Base-by-base conservation (phyloP, 23 tunicate genomes). In the Phallusia fumigata region DNA sequence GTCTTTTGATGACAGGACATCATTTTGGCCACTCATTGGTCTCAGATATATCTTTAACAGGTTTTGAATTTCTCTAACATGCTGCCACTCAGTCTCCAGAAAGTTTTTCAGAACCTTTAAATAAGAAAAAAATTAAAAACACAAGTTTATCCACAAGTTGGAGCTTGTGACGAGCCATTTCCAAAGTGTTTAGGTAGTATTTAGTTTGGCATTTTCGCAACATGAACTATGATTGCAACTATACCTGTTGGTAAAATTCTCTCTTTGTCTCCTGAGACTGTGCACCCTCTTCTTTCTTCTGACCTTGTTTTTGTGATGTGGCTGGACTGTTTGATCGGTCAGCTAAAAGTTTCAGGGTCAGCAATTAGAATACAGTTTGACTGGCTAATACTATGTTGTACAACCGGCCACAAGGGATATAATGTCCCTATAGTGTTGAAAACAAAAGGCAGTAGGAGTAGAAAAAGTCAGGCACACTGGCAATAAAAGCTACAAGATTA, bases 221-320 rank as follows among this genome's bases (percentile, higher is more conserved):
- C n/a, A n/a, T n/a, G n/a, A n/a, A n/a, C n/a, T 13, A 51, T 51
- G 18, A 18, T 51, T 51, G 58, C 58, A 51, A 24, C 69, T 58
- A 16, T 58, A 92, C 97, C 86, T 92, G 91, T 74, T 86, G 89
- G 84, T 87, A 92, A 84, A 88, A 92, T 3, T 85, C 86, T 75
- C 83, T 72, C 49, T 92, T 87, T 22, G 86, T 84, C 84, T 92
- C 97, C 64, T 87, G 91, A 32, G 81, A 77, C 80, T 86, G 90
- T 19, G 32, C 81, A 26, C 22, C 33, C 10, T 86, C 85, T 73
- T 86, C 81, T 79, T 79, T 86, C 11, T 65, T 47, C 22, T 75
- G 58, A 13, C 47, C 83, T 80, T 76, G 87, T 78, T 86, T 89
- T 83, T 91, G 96, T 28, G 88, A 65, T 52, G 53, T 76, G 15